Evolutionary conservation across 2,797 vertebrate genomes (phyloP).

Genomic region (Aeoliscus strigatus): DNA sequence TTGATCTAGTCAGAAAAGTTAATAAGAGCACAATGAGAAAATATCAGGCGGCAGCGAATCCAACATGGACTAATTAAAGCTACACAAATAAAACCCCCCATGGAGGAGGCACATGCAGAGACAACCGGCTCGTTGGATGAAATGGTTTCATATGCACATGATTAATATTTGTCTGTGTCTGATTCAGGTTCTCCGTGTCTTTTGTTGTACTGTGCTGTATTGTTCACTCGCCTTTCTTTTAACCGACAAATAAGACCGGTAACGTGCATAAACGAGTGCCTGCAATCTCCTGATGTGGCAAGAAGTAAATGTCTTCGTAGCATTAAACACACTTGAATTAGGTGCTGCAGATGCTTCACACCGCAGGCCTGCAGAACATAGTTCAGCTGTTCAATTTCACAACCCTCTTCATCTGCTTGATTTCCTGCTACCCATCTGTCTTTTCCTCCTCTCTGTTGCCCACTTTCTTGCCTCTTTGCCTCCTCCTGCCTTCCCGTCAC

Average conservation of each 20-base stretch:
- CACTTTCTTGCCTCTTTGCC: not conserved
- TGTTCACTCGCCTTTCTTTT: constrained; percentile 15
- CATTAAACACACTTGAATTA: constrained; percentile 29
- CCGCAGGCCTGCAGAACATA: constrained; percentile 46
- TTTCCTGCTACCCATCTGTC: constrained; percentile 37
- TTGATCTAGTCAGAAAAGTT: constrained; percentile 3
- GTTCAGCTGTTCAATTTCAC: constrained; percentile 57
- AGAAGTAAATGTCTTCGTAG: constrained; percentile 34
- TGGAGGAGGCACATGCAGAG: not conserved
- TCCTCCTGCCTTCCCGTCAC: constrained; percentile 7
- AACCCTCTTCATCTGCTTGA: constrained; percentile 46
- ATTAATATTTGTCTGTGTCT: constrained; percentile 38
- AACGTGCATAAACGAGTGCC: constrained; percentile 43
- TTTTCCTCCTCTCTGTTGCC: constrained; percentile 11
- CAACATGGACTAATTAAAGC: constrained; percentile 11
- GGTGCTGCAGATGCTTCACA: constrained; percentile 32
- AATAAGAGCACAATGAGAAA: constrained; percentile 5
- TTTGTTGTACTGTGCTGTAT: constrained; percentile 20
- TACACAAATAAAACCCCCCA: constrained; percentile 6
- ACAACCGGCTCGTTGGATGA: constrained; percentile 11
- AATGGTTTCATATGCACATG: constrained; percentile 30
- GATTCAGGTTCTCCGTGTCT: constrained; percentile 12
- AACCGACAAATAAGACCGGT: constrained; percentile 36
- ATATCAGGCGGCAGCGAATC: constrained; percentile 1
- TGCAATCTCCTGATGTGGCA: constrained; percentile 44